Evolutionary conservation across 2,113 vertebrate genomes (phyloP), one percentile per base, ranked within the genome.

Genomic region (Spilogale gracilis): DNA sequence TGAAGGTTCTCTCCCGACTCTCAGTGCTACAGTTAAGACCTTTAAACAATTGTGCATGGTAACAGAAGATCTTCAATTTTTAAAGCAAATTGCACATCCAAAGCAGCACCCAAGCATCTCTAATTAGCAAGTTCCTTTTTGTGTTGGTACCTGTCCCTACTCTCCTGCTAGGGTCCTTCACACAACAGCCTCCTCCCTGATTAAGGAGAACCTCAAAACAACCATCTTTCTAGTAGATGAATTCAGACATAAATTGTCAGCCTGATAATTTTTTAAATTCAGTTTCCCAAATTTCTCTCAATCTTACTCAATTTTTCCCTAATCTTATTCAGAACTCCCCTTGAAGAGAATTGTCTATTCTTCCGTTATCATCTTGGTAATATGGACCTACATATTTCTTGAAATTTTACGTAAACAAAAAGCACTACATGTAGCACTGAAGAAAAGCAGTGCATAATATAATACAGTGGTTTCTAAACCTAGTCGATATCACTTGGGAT

Each of bases 401-500:
- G 45, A 81, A 91, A 86, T 71, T 88, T 71, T 84, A 60, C 54
- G 14, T 60, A 60, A 95, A 87, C 14, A 48, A 76, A 76, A 92
- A 97, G 3, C 2, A 69, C 25, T 48, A 18, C 8, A 17, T 9
- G 23, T 6, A 86, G 93, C 87, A 73, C 7, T 45, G 30, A 45
- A 94, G 45, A 78, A 85, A 94, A 86, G 6, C 11, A 65, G 5
- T 6, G 10, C 13, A 38, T 30, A n/a, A 73, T 67, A 61, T 25
- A 71, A 38, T 23, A 23, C 2, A 84, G 38, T 71, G 56, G 1
- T 69, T 94, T 94, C n/a, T 48, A 85, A 88, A 58, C 25, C 13
- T 78, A 16, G 12, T 1, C 58, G 7, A 50, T 80, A 50, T 86
- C 30, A 20, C 27, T 85, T 73, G n/a, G 4, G 4, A 84, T 56